Evolutionary conservation across 2,888 invertebrate species (phyloP).

Genomic region (Leptinotarsa peninsularis): DNA sequence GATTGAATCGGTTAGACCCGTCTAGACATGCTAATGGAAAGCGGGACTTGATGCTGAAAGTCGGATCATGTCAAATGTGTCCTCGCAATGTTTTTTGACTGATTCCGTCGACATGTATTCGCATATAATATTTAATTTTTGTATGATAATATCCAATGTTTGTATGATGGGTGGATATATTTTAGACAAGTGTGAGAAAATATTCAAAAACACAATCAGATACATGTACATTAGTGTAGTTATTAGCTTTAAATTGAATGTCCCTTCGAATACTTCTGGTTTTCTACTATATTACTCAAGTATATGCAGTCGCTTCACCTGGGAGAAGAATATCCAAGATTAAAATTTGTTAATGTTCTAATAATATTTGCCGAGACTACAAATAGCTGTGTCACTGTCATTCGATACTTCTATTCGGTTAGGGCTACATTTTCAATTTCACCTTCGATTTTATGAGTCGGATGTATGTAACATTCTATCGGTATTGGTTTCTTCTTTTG

Average conservation of each 20-base stretch:
- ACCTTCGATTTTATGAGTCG: constrained; percentile 3
- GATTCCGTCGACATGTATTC: not conserved
- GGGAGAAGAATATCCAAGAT: constrained; percentile 25
- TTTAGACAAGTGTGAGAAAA: not conserved
- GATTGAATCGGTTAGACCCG: constrained; percentile 11
- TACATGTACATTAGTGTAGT: no score
- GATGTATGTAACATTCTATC: constrained; percentile 4
- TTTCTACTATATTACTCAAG: not conserved
- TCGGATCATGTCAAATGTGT: constrained; percentile 3
- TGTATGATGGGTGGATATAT: not conserved
- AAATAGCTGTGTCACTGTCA: constrained; percentile 39
- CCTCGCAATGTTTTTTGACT: not conserved
- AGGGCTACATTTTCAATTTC: constrained; percentile 10
- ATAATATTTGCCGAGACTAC: constrained; percentile 34
- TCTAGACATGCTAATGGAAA: constrained; percentile 15
- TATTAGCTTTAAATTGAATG: not conserved
- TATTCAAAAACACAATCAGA: not conserved
- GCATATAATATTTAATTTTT: not conserved
- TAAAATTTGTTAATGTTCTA: constrained; percentile 36
- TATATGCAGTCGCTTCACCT: not conserved
- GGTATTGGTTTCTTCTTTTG: not conserved
- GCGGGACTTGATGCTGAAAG: not conserved
- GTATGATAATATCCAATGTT: not conserved
- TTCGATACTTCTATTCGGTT: constrained; percentile 29
- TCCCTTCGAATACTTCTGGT: not conserved